These are phyloP conservation scores for Hemiprocne comata DNA, from an alignment of 2,113 vertebrate species.

Conservation along the genomic window DNA sequence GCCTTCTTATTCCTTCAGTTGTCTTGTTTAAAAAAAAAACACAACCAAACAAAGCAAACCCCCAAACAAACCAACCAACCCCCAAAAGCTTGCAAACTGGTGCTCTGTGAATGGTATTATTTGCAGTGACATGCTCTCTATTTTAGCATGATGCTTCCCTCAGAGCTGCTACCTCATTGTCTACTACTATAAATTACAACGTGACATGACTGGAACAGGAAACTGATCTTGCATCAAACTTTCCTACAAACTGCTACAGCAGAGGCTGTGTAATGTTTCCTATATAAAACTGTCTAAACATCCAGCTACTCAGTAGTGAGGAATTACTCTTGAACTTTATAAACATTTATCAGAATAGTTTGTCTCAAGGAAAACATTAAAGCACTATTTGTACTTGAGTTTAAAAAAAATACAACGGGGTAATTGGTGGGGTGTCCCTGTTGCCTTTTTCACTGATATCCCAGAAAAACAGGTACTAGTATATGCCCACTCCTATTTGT, in stretches of 20 bases:
- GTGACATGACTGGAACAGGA: neutral
- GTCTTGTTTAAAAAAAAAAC: neutral
- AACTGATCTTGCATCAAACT: constrained; percentile 10
- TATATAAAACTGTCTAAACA: constrained; percentile 8
- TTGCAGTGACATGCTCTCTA: neutral
- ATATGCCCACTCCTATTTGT: neutral
- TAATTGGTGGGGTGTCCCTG: neutral
- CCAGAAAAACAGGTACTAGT: neutral
- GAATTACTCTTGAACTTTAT: neutral
- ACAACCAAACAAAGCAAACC: accelerated
- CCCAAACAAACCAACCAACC: neutral
- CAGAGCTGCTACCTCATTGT: neutral
- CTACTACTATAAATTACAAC: neutral
- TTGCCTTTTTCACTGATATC: neutral
- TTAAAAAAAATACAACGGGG: neutral
- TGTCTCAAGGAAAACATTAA: constrained; percentile 18
- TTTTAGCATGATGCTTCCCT: neutral
- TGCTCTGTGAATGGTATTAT: neutral
- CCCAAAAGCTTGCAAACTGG: neutral
- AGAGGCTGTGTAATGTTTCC: neutral
- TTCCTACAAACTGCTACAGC: neutral
- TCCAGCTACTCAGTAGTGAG: neutral
- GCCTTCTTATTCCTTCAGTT: neutral
- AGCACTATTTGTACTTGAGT: neutral
- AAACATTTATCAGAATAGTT: constrained; percentile 39